Base-by-base conservation (phyloP, 2,888 invertebrate species). In the Osmoderma eremita region DNA sequence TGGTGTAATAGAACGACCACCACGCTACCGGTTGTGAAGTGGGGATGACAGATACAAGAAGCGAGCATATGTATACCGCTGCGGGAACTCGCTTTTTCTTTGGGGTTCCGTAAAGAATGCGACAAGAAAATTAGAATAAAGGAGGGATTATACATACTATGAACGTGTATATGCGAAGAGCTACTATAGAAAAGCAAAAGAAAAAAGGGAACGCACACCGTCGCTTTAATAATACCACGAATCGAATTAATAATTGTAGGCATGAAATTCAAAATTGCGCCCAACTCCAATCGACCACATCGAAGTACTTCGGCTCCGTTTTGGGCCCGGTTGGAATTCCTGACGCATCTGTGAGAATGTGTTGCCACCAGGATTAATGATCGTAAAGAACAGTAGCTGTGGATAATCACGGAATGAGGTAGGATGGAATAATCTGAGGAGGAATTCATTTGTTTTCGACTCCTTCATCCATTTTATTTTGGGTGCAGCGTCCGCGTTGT, bases 181-280 rank as follows among this genome's bases (percentile, higher is more conserved):
- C n/a, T n/a, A n/a, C n/a, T 39, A 17, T 8, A 45, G 45, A 15
- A 45, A 17, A 15, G 18, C 18, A 10, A n/a, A 20, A 48, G 22
- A 48, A 22, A 48, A 48, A 8, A 18, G 22, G 18, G 3, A 20
- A 1, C 18, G 18, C 20, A 48, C 18, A 73, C 76, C 77, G 76
- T 78, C 12, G 6, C 30, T 6, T 22, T 24, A 38, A 12, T 53
- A 77, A 79, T 77, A 79, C 73, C 71, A 75, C 78, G 79, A 77
- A 79, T 79, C 81, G 79, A 82, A 81, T 81, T 77, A 76, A 77
- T 81, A 81, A 81, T 82, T 80, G 78, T 74, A 67, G 72, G 79
- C 81, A 79, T 82, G 81, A 82, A 82, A 82, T 82, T 79, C 72
- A 72, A 82, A 82, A 82, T 82, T 82, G 78, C 81, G 76, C 72